Base-by-base conservation (phyloP, 2,888 invertebrate species). In the Drosophila nr. perissopoda region DNA sequence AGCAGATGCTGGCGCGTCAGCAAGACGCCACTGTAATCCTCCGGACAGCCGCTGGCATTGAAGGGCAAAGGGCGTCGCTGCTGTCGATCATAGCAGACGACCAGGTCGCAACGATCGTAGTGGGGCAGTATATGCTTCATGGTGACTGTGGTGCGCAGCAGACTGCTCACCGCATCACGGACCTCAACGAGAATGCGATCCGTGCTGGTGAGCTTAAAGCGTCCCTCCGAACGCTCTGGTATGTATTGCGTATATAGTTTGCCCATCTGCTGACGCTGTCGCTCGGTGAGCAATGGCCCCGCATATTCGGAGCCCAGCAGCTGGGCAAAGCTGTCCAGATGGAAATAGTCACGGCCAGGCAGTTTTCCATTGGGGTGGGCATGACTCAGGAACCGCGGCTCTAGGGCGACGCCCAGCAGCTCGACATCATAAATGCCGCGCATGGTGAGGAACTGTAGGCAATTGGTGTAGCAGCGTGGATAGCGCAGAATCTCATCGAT, bases 61-160 rank as follows among this genome's bases (percentile, higher is more conserved):
- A 95, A 90, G 27, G 94, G 91, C 27, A 96, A 78, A 18, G 94
- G 90, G 40, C 94, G 92, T 4, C 92, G 93, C 16, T 94, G 94
- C 36, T 91, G 82, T 38, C 89, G 91, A 87, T 95, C 94, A 82
- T 95, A 94, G 79, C 95, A 95, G 63, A 96, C 86, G 25, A 96
- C 92, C 34, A 96, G 89, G 92, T 96, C 96, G 93, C 95, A 94
- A 91, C 94, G 94, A 78, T 94, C 94, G 89, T 94, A 95, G 83
- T 97, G 96, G 11, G 97, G 95, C 73, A 97, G 89, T 73, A 97
- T 92, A 90, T 96, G 96, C 63, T 92, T 92, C 3, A 93, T 78
- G 7, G 94, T 92, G 0, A 94, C 51, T 1, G 60, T 92, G 27
- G 93, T 87, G 1, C 94, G 94, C 45, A 95, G 92, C n/a, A 94